Base-by-base conservation (phyloP, 2,888 invertebrate species). In the Torymus tubicola region DNA sequence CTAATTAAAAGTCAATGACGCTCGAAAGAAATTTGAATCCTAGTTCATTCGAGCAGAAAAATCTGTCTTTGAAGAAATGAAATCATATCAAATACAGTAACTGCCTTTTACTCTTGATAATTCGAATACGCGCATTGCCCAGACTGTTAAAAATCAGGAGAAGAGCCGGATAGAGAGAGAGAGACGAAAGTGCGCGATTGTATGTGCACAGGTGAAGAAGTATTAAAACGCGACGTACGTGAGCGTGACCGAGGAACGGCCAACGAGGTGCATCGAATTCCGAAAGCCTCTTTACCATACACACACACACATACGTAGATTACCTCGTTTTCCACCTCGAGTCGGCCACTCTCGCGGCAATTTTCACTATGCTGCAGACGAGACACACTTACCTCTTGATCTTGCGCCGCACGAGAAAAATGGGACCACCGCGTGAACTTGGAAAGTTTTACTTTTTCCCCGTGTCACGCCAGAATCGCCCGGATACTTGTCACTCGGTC, bases 361-460 rank as follows among this genome's bases (percentile, higher is more conserved):
- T 55, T 58, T 13, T 60, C 18, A 31, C 13, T 50, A 52, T 18
- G n/a, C 8, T 14, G 50, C 14, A 12, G 42, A 1, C n/a, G 60
- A 53, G 72, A 53, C 72, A 67, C 67, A 72, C 71, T 78, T 78
- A 72, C 67, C 68, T 24, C 50, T 60, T 68, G 61, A 61, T 72
- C 72, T 60, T 24, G 74, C 24, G 50, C 21, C n/a, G 24, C 61
- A 5, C 52, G 12, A 3, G 61, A 73, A 69, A 79, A 79, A 68
- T 58, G 55, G 63, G 73, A 14, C n/a, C 50, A 31, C 31, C 31
- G 31, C 31, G 67, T 70, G 21, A 21, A 60, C 52, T 60, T 31
- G 42, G 74, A 65, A 67, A 74, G 74, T 65, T 55, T 42, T 16
- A 13, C 60, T 52, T 24, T 57, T 72, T 31, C 31, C 31, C 3